phyloP scores from a whole-genome alignment of 2,113 vertebrate genomes.

The Pyrgilauda ruficollis region DNA sequence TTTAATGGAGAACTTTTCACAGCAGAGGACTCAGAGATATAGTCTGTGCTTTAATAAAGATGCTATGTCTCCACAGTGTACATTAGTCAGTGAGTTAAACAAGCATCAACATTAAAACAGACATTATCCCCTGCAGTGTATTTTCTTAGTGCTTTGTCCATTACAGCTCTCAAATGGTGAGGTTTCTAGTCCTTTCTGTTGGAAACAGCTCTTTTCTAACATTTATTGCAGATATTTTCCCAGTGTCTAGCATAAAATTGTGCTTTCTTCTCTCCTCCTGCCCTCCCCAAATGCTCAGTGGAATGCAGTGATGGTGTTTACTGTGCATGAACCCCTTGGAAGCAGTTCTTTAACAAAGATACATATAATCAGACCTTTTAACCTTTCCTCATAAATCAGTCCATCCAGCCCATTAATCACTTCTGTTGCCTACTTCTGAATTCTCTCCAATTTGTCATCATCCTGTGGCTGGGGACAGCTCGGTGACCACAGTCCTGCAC shows the following conservation, averaged over 20 bases:
- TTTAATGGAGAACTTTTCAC: neutral
- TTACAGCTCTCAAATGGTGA: slow-evolving; percentile 20
- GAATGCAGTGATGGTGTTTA: neutral
- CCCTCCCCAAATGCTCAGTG: neutral
- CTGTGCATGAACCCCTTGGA: fast-evolving
- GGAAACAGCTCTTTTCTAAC: neutral
- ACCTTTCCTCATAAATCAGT: slow-evolving; percentile 44
- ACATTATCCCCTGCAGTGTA: slow-evolving; percentile 49
- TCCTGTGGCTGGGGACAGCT: slow-evolving; percentile 6
- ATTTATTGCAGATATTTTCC: neutral
- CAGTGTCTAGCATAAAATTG: neutral
- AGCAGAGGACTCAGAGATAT: neutral
- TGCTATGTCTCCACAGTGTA: slow-evolving; percentile 13
- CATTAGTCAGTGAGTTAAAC: slow-evolving; percentile 57
- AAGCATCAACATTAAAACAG: slow-evolving; percentile 52
- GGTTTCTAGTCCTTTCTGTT: neutral
- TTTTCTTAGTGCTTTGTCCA: slow-evolving; percentile 54
- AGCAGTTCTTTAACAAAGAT: slow-evolving; percentile 36
- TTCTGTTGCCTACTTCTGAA: slow-evolving; percentile 24
- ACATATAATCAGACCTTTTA: slow-evolving; percentile 47
- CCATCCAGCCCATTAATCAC: slow-evolving; percentile 42
- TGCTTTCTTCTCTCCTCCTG: neutral
- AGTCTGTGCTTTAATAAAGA: neutral
- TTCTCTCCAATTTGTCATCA: slow-evolving; percentile 35
- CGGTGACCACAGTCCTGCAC: fast-evolving